These are phyloP conservation scores for Enteromius radiatus DNA, from an alignment of 2,797 vertebrate genomes.

Conservation along the genomic window DNA sequence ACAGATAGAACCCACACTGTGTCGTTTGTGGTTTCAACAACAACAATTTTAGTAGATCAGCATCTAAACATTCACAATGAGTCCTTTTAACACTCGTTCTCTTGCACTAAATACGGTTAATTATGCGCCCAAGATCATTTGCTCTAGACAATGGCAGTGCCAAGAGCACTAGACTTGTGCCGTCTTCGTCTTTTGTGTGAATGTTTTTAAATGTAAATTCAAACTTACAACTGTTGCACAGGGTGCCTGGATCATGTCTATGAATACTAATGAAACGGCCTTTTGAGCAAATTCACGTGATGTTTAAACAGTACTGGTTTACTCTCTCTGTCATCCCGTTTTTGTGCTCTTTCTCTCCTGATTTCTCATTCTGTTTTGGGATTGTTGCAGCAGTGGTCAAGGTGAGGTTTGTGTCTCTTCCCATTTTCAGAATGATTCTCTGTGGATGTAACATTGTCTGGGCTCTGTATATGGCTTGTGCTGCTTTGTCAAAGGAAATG, in stretches of 20 bases:
- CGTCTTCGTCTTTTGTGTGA: not conserved
- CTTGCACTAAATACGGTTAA: slow-evolving; percentile 18
- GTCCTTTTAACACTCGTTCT: slow-evolving; percentile 2
- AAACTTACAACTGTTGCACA: slow-evolving; percentile 46
- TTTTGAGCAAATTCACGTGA: slow-evolving; percentile 38
- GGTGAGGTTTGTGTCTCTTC: slow-evolving; percentile 10
- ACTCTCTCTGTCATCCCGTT: slow-evolving; percentile 13
- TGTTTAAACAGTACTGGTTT: slow-evolving; percentile 27
- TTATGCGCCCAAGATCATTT: slow-evolving; percentile 15
- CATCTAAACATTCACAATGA: not conserved
- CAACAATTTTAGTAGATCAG: slow-evolving; percentile 1
- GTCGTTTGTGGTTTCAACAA: not conserved
- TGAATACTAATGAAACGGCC: slow-evolving; percentile 54
- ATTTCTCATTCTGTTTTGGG: slow-evolving; percentile 12
- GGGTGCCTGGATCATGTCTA: slow-evolving; percentile 27
- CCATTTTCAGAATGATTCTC: slow-evolving; percentile 2
- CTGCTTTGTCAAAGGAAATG: slow-evolving; percentile 33
- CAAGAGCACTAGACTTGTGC: slow-evolving; percentile 22
- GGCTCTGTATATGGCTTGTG: slow-evolving; percentile 13
- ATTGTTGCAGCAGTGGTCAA: slow-evolving; percentile 22
- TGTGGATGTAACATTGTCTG: not conserved
- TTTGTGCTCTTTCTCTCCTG: not conserved
- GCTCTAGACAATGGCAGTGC: slow-evolving; percentile 8
- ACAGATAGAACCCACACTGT: not conserved
- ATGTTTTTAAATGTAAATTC: slow-evolving; percentile 38